These are phyloP conservation scores for Hypotaenidia philippensis DNA, from an alignment of 2,797 vertebrate genomes.

Conservation along the genomic window DNA sequence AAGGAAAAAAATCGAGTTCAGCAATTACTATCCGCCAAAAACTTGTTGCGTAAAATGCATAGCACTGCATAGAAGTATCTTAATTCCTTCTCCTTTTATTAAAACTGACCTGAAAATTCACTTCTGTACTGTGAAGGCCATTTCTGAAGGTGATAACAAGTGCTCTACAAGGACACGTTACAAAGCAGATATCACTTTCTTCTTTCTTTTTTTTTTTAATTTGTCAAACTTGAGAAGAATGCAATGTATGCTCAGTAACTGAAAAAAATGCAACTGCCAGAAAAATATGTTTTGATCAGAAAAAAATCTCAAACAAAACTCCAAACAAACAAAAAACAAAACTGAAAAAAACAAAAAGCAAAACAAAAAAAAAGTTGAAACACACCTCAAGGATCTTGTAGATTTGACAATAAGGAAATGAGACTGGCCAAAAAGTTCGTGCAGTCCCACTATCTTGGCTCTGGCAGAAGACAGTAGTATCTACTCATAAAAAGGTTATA, in stretches of 20 bases:
- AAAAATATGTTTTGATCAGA: not conserved
- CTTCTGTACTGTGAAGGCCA: not conserved
- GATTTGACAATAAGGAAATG: not conserved
- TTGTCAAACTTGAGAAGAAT: not conserved
- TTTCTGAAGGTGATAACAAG: not conserved
- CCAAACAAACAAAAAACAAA: not conserved
- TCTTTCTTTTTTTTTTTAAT: not conserved
- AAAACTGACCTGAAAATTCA: not conserved
- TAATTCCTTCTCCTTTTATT: not conserved
- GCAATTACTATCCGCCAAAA: not conserved
- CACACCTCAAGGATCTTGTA: not conserved
- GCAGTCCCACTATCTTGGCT: not conserved
- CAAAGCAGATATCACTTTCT: no score
- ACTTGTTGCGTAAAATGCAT: fast-evolving
- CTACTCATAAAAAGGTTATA: not conserved
- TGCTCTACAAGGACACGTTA: not conserved
- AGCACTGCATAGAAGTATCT: not conserved
- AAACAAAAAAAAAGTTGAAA: not conserved
- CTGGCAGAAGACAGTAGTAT: not conserved
- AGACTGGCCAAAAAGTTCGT: not conserved
- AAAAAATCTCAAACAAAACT: not conserved
- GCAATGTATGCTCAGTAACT: not conserved
- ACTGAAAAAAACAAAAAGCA: not conserved
- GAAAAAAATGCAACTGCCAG: not conserved
- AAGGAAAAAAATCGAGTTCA: not conserved